These are phyloP conservation scores for Drosophila sordidula DNA, from an alignment of 2,888 invertebrate genomes.

Conservation along the genomic window DNA sequence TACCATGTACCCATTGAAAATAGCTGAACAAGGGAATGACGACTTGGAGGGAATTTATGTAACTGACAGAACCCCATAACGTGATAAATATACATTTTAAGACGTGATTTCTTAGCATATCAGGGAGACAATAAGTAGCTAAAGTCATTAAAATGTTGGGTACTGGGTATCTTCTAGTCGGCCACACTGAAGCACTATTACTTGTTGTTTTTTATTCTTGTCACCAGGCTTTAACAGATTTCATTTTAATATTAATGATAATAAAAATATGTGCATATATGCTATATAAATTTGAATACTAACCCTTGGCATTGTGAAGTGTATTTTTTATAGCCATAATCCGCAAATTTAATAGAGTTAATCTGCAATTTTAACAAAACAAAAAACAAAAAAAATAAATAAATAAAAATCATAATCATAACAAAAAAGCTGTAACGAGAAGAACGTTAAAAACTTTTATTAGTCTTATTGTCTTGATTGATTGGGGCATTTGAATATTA, in stretches of 20 bases:
- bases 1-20: neutral
- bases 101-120: too few species aligned
- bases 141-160: too few species aligned
- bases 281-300: constrained; percentile 58
- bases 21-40: too few species aligned
- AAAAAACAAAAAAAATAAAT: constrained; percentile 9
- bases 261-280: constrained; percentile 44
- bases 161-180: neutral
- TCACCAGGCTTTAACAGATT: constrained; percentile 27
- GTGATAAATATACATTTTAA: too few species aligned
- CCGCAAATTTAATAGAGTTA: constrained; percentile 53
- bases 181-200: neutral
- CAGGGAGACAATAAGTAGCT: too few species aligned
- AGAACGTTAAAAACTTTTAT: constrained; percentile 33
- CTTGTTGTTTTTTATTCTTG: constrained; percentile 1
- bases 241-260: constrained; percentile 51
- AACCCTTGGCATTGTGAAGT: constrained; percentile 55
- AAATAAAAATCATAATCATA: constrained; percentile 16
- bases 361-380: constrained; percentile 59
- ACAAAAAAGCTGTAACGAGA: constrained; percentile 59
- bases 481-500: neutral
- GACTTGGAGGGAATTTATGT: too few species aligned
- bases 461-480: constrained; percentile 21
- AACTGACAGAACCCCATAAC: too few species aligned
- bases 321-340: constrained; percentile 66